A percentile compares a stretch with the other conserved stretches of the same genome.
phyloP scores from a whole-genome alignment of 1,140 invertebrate species.

The Brachionus paranguensis region DNA sequence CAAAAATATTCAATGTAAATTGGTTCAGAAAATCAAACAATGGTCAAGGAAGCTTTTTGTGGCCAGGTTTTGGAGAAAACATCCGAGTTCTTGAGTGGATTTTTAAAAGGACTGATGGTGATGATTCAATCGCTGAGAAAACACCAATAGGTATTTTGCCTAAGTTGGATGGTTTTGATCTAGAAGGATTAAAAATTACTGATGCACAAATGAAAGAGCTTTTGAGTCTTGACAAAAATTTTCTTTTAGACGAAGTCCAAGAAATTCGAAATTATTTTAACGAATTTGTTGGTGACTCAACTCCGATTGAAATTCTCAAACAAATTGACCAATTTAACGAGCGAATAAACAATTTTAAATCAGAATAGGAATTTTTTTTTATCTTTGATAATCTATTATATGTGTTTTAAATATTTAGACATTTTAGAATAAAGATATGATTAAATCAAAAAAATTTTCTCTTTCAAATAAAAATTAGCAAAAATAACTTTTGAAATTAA shows the following conservation, averaged over 20 bases:
- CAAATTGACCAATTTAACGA: constrained; percentile 70
- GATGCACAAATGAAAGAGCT: constrained; percentile 70
- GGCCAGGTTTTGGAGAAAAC: constrained; percentile 97
- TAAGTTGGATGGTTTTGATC: constrained; percentile 61
- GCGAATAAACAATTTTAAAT: constrained; percentile 54
- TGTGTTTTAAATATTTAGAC: too few species aligned
- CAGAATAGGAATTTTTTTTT: background rate
- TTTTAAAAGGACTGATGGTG: constrained; percentile 68
- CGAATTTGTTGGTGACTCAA: constrained; percentile 78
- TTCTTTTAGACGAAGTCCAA: constrained; percentile 80
- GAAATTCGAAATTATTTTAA: constrained; percentile 81
- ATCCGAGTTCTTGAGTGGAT: constrained; percentile 92
- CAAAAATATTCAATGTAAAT: constrained; percentile 93
- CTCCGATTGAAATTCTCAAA: constrained; percentile 69
- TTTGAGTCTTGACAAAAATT: constrained; percentile 78
- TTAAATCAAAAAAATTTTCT: too few species aligned
- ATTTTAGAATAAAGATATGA: too few species aligned
- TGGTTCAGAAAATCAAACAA: constrained; percentile 80
- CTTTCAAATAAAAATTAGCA: too few species aligned
- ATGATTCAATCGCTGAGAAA: constrained; percentile 57
- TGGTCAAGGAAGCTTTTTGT: constrained; percentile 62
- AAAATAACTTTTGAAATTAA: too few species aligned
- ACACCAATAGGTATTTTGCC: constrained; percentile 51
- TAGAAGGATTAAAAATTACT: constrained; percentile 63
- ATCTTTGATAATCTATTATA: too few species aligned